These are phyloP conservation scores for Episyrphus balteatus DNA, from an alignment of 1,140 invertebrate genomes.

Conservation along the genomic window DNA sequence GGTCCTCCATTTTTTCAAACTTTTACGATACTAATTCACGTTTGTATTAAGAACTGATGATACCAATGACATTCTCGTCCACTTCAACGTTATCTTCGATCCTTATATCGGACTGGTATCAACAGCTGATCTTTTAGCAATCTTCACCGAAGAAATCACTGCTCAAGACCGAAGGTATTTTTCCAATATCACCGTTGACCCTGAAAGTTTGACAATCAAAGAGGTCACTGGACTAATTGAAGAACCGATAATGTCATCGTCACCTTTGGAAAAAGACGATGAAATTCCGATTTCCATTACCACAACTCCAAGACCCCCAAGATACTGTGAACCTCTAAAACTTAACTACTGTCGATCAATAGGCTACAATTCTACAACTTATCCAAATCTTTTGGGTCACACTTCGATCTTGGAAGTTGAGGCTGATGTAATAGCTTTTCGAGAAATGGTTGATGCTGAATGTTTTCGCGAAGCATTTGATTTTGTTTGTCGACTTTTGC, in stretches of 20 bases:
- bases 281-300: constrained; percentile 24
- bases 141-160: constrained; percentile 30
- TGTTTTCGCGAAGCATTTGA: constrained; percentile 75
- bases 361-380: constrained; percentile 68
- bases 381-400: constrained; percentile 68
- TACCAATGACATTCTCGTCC: constrained; percentile 53
- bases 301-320: constrained; percentile 34
- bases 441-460: constrained; percentile 76
- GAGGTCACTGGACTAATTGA: constrained; percentile 39
- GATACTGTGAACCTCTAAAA: constrained; percentile 54
- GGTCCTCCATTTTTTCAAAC: constrained; percentile 8
- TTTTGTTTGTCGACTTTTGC: constrained; percentile 73
- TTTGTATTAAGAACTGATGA: constrained; percentile 43
- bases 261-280: constrained; percentile 26
- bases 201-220: constrained; percentile 52
- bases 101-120: constrained; percentile 39
- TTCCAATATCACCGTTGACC: constrained; percentile 51
- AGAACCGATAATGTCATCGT: constrained; percentile 32
- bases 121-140: constrained; percentile 27
- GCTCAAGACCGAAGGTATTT: constrained; percentile 43
- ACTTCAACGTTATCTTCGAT: constrained; percentile 62
- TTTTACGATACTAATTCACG: background rate
- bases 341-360: constrained; percentile 61
- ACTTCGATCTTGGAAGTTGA: constrained; percentile 53
- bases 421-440: constrained; percentile 68